A percentile compares a stretch with the other conserved stretches of the same genome.
Evolutionary conservation across 1,140 invertebrate genomes (phyloP).

Genomic region (Uloborus diversus): DNA sequence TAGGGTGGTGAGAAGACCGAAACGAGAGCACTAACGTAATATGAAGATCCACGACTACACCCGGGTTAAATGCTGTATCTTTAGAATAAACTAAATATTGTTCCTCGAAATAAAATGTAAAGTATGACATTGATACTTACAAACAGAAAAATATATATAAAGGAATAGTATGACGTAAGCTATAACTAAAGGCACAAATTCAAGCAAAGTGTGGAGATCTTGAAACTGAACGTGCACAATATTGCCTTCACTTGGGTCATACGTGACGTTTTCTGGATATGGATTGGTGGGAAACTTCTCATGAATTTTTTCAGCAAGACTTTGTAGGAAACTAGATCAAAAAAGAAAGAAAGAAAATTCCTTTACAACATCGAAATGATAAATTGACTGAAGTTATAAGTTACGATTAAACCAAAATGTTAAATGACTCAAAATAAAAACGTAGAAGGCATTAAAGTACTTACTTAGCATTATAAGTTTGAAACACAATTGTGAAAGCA

Average conservation of each 20-base stretch:
- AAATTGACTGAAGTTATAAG: neutral
- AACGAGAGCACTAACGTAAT: too few relatives aligned
- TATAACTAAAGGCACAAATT: slow-evolving; percentile 83
- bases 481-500: slow-evolving; percentile 87
- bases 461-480: slow-evolving; percentile 80
- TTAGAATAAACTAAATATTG: too few relatives aligned
- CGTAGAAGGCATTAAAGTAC: slow-evolving; percentile 56
- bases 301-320: slow-evolving; percentile 76
- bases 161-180: slow-evolving; percentile 87
- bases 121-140: too few relatives aligned
- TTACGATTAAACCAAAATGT: neutral
- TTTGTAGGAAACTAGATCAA: slow-evolving; percentile 77
- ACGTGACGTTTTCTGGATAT: slow-evolving; percentile 68
- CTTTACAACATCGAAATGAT: too few relatives aligned
- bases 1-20: too few relatives aligned
- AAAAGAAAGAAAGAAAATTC: slow-evolving; percentile 39
- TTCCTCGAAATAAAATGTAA: too few relatives aligned
- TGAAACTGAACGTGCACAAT: slow-evolving; percentile 82
- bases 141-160: slow-evolving; percentile 93
- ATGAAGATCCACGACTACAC: too few relatives aligned
- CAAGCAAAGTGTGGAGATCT: slow-evolving; percentile 84
- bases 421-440: neutral
- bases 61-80: too few relatives aligned
- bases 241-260: slow-evolving; percentile 57
- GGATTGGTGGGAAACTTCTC: slow-evolving; percentile 74